Base-by-base conservation (phyloP, 2,113 vertebrate genomes). In the Tetraodon nigroviridis region DNA sequence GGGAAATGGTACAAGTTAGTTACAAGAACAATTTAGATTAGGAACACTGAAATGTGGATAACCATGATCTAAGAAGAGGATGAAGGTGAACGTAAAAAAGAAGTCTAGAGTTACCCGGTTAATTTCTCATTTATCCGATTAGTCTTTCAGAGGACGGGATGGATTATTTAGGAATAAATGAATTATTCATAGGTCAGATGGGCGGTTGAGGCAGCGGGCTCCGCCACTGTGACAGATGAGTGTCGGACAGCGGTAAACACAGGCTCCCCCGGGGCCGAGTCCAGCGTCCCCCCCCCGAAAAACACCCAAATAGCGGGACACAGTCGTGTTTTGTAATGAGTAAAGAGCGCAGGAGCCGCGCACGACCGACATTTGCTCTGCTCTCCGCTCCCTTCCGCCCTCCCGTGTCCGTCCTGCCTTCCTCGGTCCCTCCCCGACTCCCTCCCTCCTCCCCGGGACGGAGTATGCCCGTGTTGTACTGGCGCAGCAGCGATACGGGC, bases 401-500 rank as follows among this genome's bases (percentile, higher is more conserved):
- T 73, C 69, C 72, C 49, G 51, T 59, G 58, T 20, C 55, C 60
- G 62, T 40, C 63, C 61, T 68, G 69, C 79, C 44, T 7, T 46
- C 32, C 32, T 37, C 61, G 17, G 46, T 48, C 16, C 50, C 22
- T 27, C 48, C 41, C 29, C 44, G 51, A 40, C 53, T 50, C 37
- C 61, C 42, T 52, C 73, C 29, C 69, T 67, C 71, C 85, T 81
- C 79, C 24, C 67, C 37, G 79, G 69, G 80, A 81, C 77, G 64
- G 81, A 84, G 89, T 87, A 89, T 90, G 89, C 90, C 90, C 85
- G 89, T 90, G 89, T 77, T 90, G 84, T 85, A 90, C 87, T 89
- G 90, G 90, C 89, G 90, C 90, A 88, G 89, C 85, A 89, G 84
- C 83, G 86, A 86, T 88, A 88, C 90, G 89, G 88, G 89, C 89